These are phyloP conservation scores for Scomber japonicus DNA, from an alignment of 2,113 vertebrate species.

Conservation along the genomic window DNA sequence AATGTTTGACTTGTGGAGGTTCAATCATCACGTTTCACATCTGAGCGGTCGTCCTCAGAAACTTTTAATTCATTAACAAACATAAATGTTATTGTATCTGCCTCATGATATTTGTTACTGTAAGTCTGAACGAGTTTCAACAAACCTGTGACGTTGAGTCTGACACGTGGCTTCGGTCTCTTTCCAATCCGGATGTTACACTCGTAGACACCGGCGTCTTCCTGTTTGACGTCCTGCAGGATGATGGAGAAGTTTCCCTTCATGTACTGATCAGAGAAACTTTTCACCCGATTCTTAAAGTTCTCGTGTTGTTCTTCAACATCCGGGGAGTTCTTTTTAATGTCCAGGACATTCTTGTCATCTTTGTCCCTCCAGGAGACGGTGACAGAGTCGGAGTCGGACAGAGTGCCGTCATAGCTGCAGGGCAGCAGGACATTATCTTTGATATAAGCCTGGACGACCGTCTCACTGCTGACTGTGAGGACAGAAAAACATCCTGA, in stretches of 20 bases:
- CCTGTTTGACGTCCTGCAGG: not conserved
- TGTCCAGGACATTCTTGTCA: not conserved
- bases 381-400: fast-evolving
- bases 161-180: fast-evolving
- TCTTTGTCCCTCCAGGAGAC: slow-evolving; percentile 22
- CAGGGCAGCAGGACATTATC: slow-evolving; percentile 1
- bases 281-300: not conserved
- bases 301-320: too few species aligned
- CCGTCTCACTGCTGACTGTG: not conserved
- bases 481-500: too few species aligned
- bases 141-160: not conserved
- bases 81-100: too few species aligned
- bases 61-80: too few species aligned
- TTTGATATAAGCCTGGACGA: fast-evolving
- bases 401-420: fast-evolving
- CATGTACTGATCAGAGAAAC: not conserved
- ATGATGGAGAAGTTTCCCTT: slow-evolving; percentile 13
- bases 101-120: too few species aligned
- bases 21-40: too few species aligned
- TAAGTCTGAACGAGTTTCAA: not conserved
- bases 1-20: too few species aligned
- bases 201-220: not conserved
- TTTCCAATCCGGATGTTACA: not conserved
- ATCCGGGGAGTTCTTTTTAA: fast-evolving
- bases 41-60: too few species aligned